Evolutionary conservation across 2,888 invertebrate species (phyloP), one percentile per base, ranked within the genome.

Genomic region (Nowickia ferox): DNA sequence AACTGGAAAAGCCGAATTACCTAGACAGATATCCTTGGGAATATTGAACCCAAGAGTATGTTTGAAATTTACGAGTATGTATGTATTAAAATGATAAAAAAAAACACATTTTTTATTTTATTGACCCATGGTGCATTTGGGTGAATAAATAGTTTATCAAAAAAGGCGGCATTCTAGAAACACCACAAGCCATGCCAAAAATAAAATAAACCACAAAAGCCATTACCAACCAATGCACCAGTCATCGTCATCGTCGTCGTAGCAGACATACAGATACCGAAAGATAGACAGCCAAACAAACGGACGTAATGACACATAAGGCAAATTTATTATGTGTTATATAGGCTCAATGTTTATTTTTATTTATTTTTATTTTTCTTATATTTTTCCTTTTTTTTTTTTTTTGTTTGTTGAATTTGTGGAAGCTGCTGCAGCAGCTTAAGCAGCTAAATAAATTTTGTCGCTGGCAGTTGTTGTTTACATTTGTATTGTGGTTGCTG

Each of bases 291-390:
- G 22, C 2, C 71, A 81, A 51, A 38, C 53, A 40, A 68, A 74
- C 80, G 17, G 57, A 30, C 85, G 75, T 48, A 78, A 75, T 79
- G 51, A 42, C 46, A 69, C 71, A 77, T 59, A 76, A 75, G 75
- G 75, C 40, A 79, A 79, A 86, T 86, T 83, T 86, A 83, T 86
- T 79, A 86, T 86, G 82, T 86, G 85, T 82, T 82, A 71, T 79
- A 72, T 79, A 86, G 82, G 82, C 78, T 83, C 75, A 71, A 65
- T 19, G 61, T 68, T 42, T 17, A 13, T 48, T 9, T 19, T 61
- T 53, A 51, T 57, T 44, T 13, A 8, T 17, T 71, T 44, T 68
- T 42, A 10, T 15, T 40, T 79, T 71, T 42, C 46, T 30, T 30
- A 6, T 30, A 30, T 6, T 6, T 1, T n/a, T n/a, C n/a, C n/a